Base-by-base conservation (phyloP, 2,797 vertebrate genomes). In the Varecia variegata region DNA sequence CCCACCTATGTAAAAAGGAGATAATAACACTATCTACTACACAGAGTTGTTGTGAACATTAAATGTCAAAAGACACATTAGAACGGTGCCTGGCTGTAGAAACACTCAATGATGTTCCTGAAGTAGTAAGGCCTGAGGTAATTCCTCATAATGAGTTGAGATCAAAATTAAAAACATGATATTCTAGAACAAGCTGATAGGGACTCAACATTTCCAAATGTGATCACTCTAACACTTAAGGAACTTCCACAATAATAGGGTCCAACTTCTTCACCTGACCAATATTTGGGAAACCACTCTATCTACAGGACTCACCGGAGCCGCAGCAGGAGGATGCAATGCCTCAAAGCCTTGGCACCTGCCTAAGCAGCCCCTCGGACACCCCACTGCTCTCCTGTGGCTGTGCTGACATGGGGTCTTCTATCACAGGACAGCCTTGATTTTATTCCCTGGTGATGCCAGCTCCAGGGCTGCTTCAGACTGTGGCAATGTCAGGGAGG, bases 341-440 rank as follows among this genome's bases (percentile, higher is more conserved):
- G n/a, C 58, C 17, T 71, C 23, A 1, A 52, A n/a, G 52, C 52
- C 38, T 68, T 18, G 47, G 23, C 21, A 13, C 25, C 38, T 52
- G 80, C 81, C 4, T 50, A 23, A 9, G 47, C 4, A 21, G 52
- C 35, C 68, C 35, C 13, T 4, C 0, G 0, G 12, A 68, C 18
- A 35, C 47, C 3, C 5, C 3, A 14, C 27, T 2, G 32, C 52
- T 43, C 17, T 15, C 1, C n/a, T 4, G 30, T 0, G 32, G 81
- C 54, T 0, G 0, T 5, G 40, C 14, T 17, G 71, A 40, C n/a
- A 43, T 0, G 0, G 21, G 56, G 17, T 45, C 40, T 1, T n/a
- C 45, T 5, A 18, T 20, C 47, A 20, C 11, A 47, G 77, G 79
- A 43, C n/a, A 56, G 32, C n/a, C 35, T 40, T 7, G 76, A 3